phyloP scores from a whole-genome alignment of 2,113 vertebrate genomes.

The Echinops telfairi region DNA sequence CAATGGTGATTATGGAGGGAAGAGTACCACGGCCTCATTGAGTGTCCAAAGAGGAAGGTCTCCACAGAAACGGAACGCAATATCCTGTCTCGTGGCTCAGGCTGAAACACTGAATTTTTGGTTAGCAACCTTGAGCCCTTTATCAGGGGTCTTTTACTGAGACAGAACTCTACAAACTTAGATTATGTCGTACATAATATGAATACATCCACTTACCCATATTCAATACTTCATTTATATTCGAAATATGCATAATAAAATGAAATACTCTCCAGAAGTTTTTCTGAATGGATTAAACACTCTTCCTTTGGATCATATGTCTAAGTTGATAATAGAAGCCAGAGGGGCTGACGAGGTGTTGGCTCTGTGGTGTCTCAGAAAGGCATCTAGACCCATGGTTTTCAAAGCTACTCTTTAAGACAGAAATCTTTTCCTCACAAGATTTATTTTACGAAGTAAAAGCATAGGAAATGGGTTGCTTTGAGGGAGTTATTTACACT shows the following conservation, averaged over 20 bases:
- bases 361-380: not conserved
- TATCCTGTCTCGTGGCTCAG: too few relatives aligned
- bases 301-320: not conserved
- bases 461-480: not conserved
- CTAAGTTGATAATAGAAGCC: not conserved
- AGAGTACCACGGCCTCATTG: too few relatives aligned
- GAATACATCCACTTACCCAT: not conserved
- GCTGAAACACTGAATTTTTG: too few relatives aligned
- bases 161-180: not conserved
- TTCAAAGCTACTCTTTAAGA: slow-evolving; percentile 24
- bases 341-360: not conserved
- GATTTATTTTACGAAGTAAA: not conserved
- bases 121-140: too few relatives aligned
- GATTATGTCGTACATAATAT: not conserved
- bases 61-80: too few relatives aligned
- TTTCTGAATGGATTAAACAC: not conserved
- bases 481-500: not conserved
- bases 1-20: too few relatives aligned
- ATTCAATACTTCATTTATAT: not conserved
- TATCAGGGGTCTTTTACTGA: not conserved
- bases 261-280: slow-evolving; percentile 14
- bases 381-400: not conserved
- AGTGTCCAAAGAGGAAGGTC: too few relatives aligned
- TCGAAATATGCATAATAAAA: not conserved
- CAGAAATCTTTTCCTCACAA: not conserved